phyloP scores from a whole-genome alignment of 2,797 vertebrate species.

The Poecilia gillii region DNA sequence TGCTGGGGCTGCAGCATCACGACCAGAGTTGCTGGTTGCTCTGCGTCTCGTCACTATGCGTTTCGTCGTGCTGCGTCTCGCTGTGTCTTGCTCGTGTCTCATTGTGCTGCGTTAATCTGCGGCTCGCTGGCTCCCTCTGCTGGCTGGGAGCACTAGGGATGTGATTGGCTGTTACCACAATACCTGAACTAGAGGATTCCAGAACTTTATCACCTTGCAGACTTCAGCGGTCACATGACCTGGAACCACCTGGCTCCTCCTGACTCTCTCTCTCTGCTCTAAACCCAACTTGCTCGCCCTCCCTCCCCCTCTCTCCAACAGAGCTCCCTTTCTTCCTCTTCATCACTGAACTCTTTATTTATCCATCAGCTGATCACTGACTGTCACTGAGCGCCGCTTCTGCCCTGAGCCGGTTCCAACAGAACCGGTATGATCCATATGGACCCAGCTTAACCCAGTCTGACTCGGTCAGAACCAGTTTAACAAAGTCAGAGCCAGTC shows the following conservation, averaged over 20 bases:
- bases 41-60: no score
- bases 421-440: background rate
- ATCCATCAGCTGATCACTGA: slow-evolving; percentile 64
- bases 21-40: no score
- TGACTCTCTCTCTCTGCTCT: background rate
- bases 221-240: background rate
- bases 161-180: no score
- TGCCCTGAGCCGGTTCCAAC: background rate
- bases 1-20: no score
- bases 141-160: no score
- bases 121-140: no score
- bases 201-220: background rate
- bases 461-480: background rate
- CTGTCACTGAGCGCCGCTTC: slow-evolving; percentile 25
- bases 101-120: no score
- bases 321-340: slow-evolving; percentile 47
- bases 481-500: no score
- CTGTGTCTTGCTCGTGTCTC: no score
- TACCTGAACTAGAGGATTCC: no score
- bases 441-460: background rate
- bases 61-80: no score
- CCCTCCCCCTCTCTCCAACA: slow-evolving; percentile 30
- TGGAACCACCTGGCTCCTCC: background rate
- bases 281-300: background rate
- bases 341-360: slow-evolving; percentile 62